Evolutionary conservation across 1,140 invertebrate genomes (phyloP), one percentile per base, ranked within the genome.

Genomic region (Tigriopus japonicus): DNA sequence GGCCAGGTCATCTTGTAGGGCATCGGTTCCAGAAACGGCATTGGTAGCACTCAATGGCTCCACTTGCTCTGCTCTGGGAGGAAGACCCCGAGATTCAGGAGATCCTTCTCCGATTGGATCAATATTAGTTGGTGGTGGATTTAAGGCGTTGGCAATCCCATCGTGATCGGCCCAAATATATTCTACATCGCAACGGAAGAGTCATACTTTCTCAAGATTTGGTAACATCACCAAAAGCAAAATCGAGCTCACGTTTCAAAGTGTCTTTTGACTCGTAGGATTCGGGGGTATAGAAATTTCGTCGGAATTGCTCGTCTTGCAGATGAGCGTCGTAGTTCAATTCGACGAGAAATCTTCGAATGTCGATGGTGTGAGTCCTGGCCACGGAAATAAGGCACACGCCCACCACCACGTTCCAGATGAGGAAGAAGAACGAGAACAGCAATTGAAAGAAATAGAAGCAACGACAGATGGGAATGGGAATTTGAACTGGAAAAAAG

Each of bases 351-450:
- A 58, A 61, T 21, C 59, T 5, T 9, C 59, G n/a, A 53, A 61
- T 54, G 51, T 15, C 24, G n/a, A 61, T 61, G 40, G 59, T 61
- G n/a, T 61, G 59, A 3, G 59, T 61, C 49, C 59, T 54, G 15
- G 59, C 59, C 12, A 61, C 59, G 7, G 42, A 49, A 9, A 61
- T 49, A 10, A 52, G 43, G 23, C 35, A 21, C 15, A 40, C 43
- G 1, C 42, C 43, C 6, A 61, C 59, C n/a, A 61, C 15, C 13
- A 53, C 43, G 17, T 61, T 61, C 59, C 59, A 61, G 23, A 54
- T 15, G 14, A 61, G 51, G 35, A 61, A 61, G 51, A 61, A 61
- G 13, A 61, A 12, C 12, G 59, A 61, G 19, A 55, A 61, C 6
- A 61, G 17, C 15, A 54, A 5, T 24, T 61, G 59, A 14, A 28